These are phyloP conservation scores for Phyllotreta striolata DNA, from an alignment of 2,888 invertebrate species.

Conservation along the genomic window DNA sequence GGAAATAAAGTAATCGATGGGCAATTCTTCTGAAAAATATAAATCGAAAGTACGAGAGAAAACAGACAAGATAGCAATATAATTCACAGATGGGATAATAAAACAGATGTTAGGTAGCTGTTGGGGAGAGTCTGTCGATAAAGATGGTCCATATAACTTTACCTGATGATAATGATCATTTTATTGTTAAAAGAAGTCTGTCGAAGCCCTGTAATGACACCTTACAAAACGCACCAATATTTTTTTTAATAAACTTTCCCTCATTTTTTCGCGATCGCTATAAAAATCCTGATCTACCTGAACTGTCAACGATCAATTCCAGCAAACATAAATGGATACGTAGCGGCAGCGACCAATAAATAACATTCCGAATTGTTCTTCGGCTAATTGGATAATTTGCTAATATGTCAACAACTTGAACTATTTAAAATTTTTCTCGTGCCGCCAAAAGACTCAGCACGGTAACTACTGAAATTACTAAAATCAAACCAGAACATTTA, in stretches of 20 bases:
- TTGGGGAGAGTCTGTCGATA: constrained; percentile 38
- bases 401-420: constrained; percentile 31
- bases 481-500: constrained; percentile 26
- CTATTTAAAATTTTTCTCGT: constrained; percentile 31
- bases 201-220: not conserved
- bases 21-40: not conserved
- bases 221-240: constrained; percentile 2
- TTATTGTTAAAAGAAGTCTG: constrained; percentile 13
- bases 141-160: constrained; percentile 33
- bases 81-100: constrained; percentile 42
- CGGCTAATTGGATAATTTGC: constrained; percentile 34
- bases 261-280: not conserved
- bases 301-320: constrained; percentile 18
- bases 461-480: constrained; percentile 26
- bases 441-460: constrained; percentile 31
- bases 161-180: constrained; percentile 16
- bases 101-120: constrained; percentile 44
- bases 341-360: constrained; percentile 25
- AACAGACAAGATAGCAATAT: constrained; percentile 18
- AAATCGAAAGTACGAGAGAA: constrained; percentile 3
- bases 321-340: constrained; percentile 22
- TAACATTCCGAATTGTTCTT: constrained; percentile 34
- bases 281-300: constrained; percentile 5
- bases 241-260: not conserved
- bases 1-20: not conserved